A percentile compares a stretch with the other conserved stretches of the same genome.
Conservation (phyloP, 30 jellyfish, hydroid and myxozoan species). For the Aurelia aurita complex sp. Pacific region DNA sequence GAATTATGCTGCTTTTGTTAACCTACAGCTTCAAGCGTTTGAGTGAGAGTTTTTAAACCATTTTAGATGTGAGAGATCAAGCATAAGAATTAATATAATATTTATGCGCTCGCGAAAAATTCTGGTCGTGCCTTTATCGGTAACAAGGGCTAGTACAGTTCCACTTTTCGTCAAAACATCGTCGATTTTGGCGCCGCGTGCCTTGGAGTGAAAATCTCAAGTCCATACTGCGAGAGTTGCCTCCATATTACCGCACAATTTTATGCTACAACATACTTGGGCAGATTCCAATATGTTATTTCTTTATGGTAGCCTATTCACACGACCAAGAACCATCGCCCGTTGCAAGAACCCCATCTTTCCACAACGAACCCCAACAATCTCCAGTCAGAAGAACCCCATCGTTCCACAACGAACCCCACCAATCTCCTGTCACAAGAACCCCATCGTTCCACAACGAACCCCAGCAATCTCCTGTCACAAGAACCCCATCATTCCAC, state of each 20-base stretch:
- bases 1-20: too few relatives aligned
- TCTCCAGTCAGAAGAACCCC: too few relatives aligned
- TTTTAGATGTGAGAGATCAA: background rate
- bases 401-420: too few relatives aligned
- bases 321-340: constrained; percentile 10
- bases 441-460: too few relatives aligned
- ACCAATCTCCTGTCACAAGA: too few relatives aligned
- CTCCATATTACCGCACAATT: constrained; percentile 31
- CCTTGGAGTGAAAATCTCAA: background rate
- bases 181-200: background rate
- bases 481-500: too few relatives aligned
- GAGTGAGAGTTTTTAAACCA: background rate
- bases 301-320: background rate
- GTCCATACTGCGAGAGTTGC: constrained; percentile 67
- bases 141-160: too few relatives aligned
- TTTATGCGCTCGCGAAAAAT: too few relatives aligned
- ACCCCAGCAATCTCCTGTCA: too few relatives aligned
- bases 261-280: background rate
- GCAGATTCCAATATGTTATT: constrained; percentile 9
- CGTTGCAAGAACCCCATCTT: background rate
- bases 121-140: too few relatives aligned
- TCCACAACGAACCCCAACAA: background rate
- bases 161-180: background rate
- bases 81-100: too few relatives aligned
- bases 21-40: too few relatives aligned